A percentile compares a stretch with the other conserved stretches of the same genome.
Conservation (phyloP, 1,140 invertebrate species). For the Drosophila leontia region DNA sequence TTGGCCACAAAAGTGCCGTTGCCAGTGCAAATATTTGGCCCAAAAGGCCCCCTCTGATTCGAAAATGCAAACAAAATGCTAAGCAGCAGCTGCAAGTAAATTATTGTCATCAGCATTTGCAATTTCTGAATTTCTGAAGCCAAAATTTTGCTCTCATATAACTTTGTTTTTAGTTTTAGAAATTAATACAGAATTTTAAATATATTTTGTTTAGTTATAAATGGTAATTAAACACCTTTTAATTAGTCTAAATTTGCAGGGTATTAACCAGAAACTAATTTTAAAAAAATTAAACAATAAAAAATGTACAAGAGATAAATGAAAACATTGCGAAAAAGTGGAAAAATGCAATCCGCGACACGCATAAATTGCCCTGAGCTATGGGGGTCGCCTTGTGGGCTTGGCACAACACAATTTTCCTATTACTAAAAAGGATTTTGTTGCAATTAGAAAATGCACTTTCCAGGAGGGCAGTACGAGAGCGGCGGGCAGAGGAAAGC, state of each 20-base stretch:
- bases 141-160: too few relatives aligned
- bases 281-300: slow-evolving; percentile 4
- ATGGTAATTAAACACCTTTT: too few relatives aligned
- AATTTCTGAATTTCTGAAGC: slow-evolving; percentile 14
- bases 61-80: slow-evolving; percentile 57
- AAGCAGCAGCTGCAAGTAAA: slow-evolving; percentile 16
- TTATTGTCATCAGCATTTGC: slow-evolving; percentile 33
- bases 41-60: slow-evolving; percentile 20
- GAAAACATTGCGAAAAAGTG: background rate
- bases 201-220: background rate
- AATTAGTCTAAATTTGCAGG: too few relatives aligned
- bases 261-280: background rate
- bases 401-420: slow-evolving; percentile 74
- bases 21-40: slow-evolving; percentile 60
- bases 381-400: slow-evolving; percentile 3
- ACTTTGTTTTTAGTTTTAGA: background rate
- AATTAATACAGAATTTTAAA: background rate
- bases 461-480: background rate
- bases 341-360: slow-evolving; percentile 47
- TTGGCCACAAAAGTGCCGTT: slow-evolving; percentile 11
- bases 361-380: slow-evolving; percentile 65
- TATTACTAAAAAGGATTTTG: slow-evolving; percentile 76
- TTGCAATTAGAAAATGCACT: slow-evolving; percentile 83
- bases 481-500: background rate
- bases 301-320: background rate